A percentile compares a stretch with the other conserved stretches of the same genome.
Evolutionary conservation across 2,797 vertebrate genomes (phyloP).

Genomic region (Oceanodroma leucorhoa): DNA sequence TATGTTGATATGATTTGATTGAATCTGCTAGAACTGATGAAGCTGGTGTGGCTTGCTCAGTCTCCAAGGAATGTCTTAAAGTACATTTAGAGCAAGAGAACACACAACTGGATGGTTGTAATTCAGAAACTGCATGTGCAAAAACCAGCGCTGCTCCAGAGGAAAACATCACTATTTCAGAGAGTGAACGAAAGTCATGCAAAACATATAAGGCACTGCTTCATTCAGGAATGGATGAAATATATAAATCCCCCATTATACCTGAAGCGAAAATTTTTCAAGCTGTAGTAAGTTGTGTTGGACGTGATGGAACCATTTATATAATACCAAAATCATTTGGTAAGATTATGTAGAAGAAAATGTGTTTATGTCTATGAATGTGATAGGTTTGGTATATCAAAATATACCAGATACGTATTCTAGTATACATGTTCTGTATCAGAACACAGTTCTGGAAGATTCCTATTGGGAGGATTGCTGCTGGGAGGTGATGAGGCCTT

Average conservation of each 20-base stretch:
- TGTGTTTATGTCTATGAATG: fast-evolving
- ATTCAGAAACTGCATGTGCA: background rate
- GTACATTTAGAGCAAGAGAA: background rate
- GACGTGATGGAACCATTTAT: slow-evolving; percentile 86
- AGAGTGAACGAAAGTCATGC: background rate
- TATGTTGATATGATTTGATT: background rate
- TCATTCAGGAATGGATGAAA: slow-evolving; percentile 32
- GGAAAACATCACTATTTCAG: background rate
- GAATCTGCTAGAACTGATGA: slow-evolving; percentile 52
- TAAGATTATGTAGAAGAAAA: slow-evolving; percentile 56
- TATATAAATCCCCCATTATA: slow-evolving; percentile 82
- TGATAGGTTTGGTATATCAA: background rate
- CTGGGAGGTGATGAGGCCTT: background rate
- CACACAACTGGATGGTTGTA: background rate
- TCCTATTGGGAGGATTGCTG: background rate
- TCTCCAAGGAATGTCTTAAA: slow-evolving; percentile 9
- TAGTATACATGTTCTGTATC: background rate
- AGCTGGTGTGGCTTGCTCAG: background rate
- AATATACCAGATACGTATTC: fast-evolving
- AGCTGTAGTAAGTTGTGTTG: slow-evolving; percentile 80
- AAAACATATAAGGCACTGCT: background rate
- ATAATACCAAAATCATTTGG: slow-evolving; percentile 80
- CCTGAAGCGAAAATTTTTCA: slow-evolving; percentile 73
- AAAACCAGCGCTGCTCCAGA: background rate
- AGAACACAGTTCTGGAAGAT: background rate